phyloP scores from a whole-genome alignment of 2,113 vertebrate species.

The Forbesichthys agassizii region DNA sequence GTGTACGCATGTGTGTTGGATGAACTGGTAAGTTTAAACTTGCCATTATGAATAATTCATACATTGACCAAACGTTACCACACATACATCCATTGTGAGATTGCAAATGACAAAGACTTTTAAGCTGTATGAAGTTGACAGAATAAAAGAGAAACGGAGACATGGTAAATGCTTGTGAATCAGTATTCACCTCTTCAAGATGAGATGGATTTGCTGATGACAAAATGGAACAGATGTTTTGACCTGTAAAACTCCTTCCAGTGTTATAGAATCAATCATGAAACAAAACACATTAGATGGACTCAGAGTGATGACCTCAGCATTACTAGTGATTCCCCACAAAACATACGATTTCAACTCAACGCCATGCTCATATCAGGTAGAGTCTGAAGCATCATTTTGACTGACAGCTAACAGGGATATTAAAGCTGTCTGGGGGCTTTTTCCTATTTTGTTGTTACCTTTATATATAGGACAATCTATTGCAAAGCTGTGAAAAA shows the following conservation, averaged over 20 bases:
- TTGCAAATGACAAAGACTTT: background rate
- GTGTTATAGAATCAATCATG: background rate
- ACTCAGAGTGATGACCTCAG: background rate
- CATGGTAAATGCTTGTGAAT: too few relatives aligned
- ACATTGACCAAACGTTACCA: constrained; percentile 40
- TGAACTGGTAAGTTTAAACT: constrained; percentile 30
- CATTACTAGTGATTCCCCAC: background rate
- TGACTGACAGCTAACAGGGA: constrained; percentile 8
- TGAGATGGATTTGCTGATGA: too few relatives aligned
- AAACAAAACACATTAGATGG: background rate
- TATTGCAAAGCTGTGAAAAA: background rate
- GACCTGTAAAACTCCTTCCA: too few relatives aligned
- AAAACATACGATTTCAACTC: too few relatives aligned
- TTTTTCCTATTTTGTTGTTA: constrained; percentile 7
- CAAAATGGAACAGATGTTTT: too few relatives aligned
- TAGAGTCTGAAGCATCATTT: background rate
- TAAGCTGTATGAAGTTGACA: too few relatives aligned
- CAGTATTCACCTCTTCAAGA: too few relatives aligned
- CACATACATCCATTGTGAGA: background rate
- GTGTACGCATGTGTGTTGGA: background rate
- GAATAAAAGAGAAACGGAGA: too few relatives aligned
- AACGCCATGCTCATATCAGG: background rate
- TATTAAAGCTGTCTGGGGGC: constrained; percentile 9
- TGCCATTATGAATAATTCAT: constrained; percentile 53
- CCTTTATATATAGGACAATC: background rate